Percentiles rank a stretch among this genome's conserved stretches.
Conservation (phyloP, 1,140 invertebrate species). For the Platyura marginata region DNA sequence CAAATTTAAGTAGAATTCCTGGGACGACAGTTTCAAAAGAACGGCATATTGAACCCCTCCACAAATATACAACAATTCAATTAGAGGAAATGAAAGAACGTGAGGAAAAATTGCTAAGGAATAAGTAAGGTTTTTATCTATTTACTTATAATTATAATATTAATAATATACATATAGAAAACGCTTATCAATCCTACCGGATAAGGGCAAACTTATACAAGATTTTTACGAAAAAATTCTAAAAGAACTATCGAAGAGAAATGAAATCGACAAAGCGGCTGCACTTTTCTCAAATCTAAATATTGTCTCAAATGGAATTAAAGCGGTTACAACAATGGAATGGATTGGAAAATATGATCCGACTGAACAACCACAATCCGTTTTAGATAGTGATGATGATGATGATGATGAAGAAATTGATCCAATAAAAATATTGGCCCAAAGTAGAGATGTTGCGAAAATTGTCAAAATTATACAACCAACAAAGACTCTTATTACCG, state of each 20-base stretch:
- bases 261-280: conserved; percentile 37
- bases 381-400: conserved; percentile 44
- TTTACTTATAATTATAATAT: not conserved
- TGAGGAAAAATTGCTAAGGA: conserved; percentile 28
- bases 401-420: conserved; percentile 44
- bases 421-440: conserved; percentile 42
- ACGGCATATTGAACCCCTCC: not conserved
- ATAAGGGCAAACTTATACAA: conserved; percentile 46
- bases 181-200: conserved; percentile 32
- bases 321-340: conserved; percentile 38
- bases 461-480: conserved; percentile 31
- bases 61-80: conserved; percentile 23
- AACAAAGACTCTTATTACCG: conserved; percentile 34
- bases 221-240: conserved; percentile 32
- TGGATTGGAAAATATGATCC: conserved; percentile 36
- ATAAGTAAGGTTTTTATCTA: conserved; percentile 22
- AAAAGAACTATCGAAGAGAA: conserved; percentile 30
- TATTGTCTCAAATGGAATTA: conserved; percentile 32
- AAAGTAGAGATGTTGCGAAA: conserved; percentile 35
- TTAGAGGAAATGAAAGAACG: conserved; percentile 29
- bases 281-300: conserved; percentile 37
- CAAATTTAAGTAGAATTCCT: not conserved
- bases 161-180: conserved; percentile 6
- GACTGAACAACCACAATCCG: conserved; percentile 15
- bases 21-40: too few species aligned